Evolutionary conservation across 2,113 vertebrate genomes (phyloP), one percentile per base, ranked within the genome.

Genomic region (Gallinago undulata): DNA sequence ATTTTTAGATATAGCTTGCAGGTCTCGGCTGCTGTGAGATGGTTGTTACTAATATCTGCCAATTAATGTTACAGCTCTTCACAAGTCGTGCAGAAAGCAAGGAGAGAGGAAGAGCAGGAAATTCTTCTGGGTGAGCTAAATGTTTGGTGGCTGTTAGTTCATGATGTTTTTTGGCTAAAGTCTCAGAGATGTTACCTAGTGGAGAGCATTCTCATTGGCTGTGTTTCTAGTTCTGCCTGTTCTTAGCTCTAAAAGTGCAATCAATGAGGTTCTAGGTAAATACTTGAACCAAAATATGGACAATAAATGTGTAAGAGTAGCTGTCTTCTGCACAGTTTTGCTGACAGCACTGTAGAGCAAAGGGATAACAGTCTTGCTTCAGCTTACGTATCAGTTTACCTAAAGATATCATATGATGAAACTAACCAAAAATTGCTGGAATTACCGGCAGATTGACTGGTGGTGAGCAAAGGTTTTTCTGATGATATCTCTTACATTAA

Each of bases 391-490:
- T 14, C 12, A 0, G 0, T 68, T 70, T 64, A 10, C 25, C 18
- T 41, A 8, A 92, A 80, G 98, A 85, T 98, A 96, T 97, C 97
- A 96, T 2, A 30, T 98, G 98, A 98, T 98, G 98, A 98, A 91
- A 97, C 94, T 27, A 89, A 97, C 96, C 76, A 45, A 96, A 94
- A 97, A 51, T 92, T 97, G 98, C 98, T 99, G 99, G 99, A 99
- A 99, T 99, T 99, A 99, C 99, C 98, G 98, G 90, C 98, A 99
- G 99, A 99, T 97, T 97, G 98, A 92, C 35, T 92, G 91, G 98
- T 99, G 98, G 97, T 99, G 99, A 99, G 53, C 24, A 81, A 85
- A 9, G 94, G 98, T 98, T 98, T 53, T 98, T 98, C 99, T 99
- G 99, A 99, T 87, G 97, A 90, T 98, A 88, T 92, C 97, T 41